Base-by-base conservation (phyloP, 2,888 invertebrate genomes). In the Polymixis flavicincta region DNA sequence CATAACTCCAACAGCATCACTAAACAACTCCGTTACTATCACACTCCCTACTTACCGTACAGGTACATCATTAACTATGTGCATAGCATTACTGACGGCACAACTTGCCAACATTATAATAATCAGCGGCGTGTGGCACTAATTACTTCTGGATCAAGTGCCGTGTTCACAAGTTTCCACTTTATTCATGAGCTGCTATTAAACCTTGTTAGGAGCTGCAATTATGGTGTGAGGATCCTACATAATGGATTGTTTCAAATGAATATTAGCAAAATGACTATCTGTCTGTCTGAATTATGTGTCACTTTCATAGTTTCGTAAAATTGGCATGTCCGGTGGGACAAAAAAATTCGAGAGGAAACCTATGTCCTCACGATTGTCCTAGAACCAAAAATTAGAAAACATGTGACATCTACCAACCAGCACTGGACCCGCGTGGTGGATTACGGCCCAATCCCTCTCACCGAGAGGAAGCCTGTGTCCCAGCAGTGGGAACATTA, bases 111-210 rank as follows among this genome's bases (percentile, higher is more conserved):
- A 72, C 76, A 85, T 88, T 88, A 88, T 82, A 88, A 88, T 87
- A 88, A 86, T 88, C 87, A 78, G 73, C 76, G 70, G 76, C 73
- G 70, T 74, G 71, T 79, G 83, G 42, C 66, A 69, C 65, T 83
- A 76, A 82, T 83, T 82, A 78, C 60, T 79, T 61, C 61, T 67
- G 77, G 78, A 84, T 84, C 69, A 74, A 78, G 74, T 61, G 59
- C 42, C 63, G 64, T 67, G 69, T 82, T 85, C 66, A 69, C 74
- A 86, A 87, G 84, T 86, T 86, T 66, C 63, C 75, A 85, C 64
- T 86, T 65, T 84, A 87, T 87, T 87, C 88, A 87, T 86, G 78
- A 86, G 87, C 25, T 63, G 5, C 83, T 71, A 82, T 86, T 87
- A 86, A 76, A 80, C 72, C 80, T 78, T 76, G 78, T 80, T 70